These are phyloP conservation scores for Stercorarius parasiticus DNA, from an alignment of 2,113 vertebrate species.

Conservation along the genomic window DNA sequence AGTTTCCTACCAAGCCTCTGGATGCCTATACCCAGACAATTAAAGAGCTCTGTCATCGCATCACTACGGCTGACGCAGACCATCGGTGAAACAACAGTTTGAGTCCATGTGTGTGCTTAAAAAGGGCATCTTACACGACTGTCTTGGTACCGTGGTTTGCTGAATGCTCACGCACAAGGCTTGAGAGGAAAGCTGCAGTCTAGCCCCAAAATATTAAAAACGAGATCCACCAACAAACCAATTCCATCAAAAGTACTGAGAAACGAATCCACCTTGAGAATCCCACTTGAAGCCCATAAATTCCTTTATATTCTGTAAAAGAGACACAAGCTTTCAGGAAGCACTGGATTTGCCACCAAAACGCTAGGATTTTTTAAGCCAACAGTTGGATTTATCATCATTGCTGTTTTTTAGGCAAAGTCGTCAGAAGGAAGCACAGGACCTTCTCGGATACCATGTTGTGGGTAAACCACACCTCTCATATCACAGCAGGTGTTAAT, in stretches of 20 bases:
- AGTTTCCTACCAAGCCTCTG: background rate
- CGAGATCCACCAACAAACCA: background rate
- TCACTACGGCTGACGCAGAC: background rate
- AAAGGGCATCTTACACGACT: background rate
- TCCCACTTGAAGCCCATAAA: background rate
- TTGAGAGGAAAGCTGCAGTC: background rate
- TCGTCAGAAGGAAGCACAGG: background rate
- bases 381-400: background rate
- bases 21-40: background rate
- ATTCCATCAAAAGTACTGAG: background rate
- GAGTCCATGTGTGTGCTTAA: background rate
- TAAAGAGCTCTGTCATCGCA: background rate
- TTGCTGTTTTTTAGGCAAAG: background rate
- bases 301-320: background rate
- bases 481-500: background rate
- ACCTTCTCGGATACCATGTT: background rate
- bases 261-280: background rate
- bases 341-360: background rate
- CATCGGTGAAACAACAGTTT: background rate
- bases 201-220: background rate
- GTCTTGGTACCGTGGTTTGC: background rate
- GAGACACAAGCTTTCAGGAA: background rate
- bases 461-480: background rate
- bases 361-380: background rate
- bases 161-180: background rate